Evolutionary conservation across 1,140 invertebrate species (phyloP).

Genomic region (Coelopa frigida): DNA sequence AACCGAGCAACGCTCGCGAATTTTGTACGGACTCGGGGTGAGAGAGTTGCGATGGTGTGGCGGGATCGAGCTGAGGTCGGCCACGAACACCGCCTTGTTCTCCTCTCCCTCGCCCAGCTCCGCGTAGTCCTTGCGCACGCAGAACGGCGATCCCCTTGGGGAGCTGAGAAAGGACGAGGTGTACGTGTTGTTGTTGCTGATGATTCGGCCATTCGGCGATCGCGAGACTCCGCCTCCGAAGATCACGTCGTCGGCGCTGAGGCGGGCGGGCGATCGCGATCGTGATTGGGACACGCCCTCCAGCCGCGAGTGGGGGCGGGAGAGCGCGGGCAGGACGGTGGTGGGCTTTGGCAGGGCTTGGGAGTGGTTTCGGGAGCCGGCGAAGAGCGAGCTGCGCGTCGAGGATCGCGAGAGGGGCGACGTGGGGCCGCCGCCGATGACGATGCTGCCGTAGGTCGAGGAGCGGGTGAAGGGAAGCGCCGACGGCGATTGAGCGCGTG

Average conservation of each 20-base stretch:
- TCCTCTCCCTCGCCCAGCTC: constrained; percentile 11
- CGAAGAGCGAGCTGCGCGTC: too few relatives aligned
- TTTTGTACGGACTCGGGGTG: constrained; percentile 8
- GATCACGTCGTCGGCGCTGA: too few relatives aligned
- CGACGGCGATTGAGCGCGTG: too few relatives aligned
- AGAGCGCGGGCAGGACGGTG: too few relatives aligned
- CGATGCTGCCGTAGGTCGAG: too few relatives aligned
- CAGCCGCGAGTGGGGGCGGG: background rate
- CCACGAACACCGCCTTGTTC: background rate
- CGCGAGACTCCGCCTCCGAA: background rate
- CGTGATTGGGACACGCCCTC: background rate
- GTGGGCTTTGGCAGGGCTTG: too few relatives aligned
- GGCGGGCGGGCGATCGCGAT: constrained; percentile 1
- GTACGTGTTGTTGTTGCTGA: constrained; percentile 17
- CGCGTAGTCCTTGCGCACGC: background rate
- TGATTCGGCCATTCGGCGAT: constrained; percentile 11
- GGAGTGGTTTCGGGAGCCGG: too few relatives aligned
- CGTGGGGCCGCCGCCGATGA: too few relatives aligned
- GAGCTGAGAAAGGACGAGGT: constrained; percentile 10
- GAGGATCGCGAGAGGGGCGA: too few relatives aligned
- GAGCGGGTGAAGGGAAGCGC: too few relatives aligned
- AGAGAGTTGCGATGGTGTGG: background rate
- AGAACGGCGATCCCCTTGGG: constrained; percentile 10
- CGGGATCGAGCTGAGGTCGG: constrained; percentile 4
- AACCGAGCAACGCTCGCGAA: constrained; percentile 11